These are phyloP conservation scores for Leptinotarsa juncta DNA, from an alignment of 2,888 invertebrate species.

Conservation along the genomic window DNA sequence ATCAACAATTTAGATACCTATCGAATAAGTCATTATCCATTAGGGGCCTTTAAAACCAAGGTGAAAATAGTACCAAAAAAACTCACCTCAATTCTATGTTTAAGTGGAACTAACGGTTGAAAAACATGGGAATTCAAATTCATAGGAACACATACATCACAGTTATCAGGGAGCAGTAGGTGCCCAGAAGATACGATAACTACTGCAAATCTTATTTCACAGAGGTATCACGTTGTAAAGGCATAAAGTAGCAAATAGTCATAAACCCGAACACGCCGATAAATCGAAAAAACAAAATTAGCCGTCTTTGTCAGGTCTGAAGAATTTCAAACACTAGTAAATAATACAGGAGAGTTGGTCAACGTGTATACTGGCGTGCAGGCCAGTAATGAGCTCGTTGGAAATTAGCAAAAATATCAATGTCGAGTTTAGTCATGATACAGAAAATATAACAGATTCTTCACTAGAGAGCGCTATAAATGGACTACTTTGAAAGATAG, in stretches of 20 bases:
- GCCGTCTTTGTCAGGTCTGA: slow-evolving; percentile 31
- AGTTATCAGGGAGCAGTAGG: neutral
- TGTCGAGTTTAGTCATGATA: neutral
- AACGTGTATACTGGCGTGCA: slow-evolving; percentile 30
- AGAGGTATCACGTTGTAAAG: slow-evolving; percentile 10
- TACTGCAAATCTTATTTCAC: slow-evolving; percentile 1
- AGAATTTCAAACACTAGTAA: slow-evolving; percentile 35
- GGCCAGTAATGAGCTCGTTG: neutral
- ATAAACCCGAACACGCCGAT: slow-evolving; percentile 24
- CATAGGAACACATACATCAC: slow-evolving; percentile 7
- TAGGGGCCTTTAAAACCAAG: neutral
- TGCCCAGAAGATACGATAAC: slow-evolving; percentile 2
- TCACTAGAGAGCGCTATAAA: no score
- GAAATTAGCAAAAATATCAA: neutral
- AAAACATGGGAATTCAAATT: neutral
- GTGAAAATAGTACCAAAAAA: neutral
- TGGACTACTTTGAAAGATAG: no score
- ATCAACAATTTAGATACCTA: neutral
- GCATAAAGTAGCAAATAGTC: slow-evolving; percentile 24
- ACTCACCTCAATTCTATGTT: neutral
- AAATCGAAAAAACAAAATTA: slow-evolving; percentile 39
- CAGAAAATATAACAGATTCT: neutral
- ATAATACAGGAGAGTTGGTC: slow-evolving; percentile 35
- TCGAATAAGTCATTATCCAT: neutral
- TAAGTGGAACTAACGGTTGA: no score